Evolutionary conservation across 2,888 invertebrate species (phyloP), one percentile per base, ranked within the genome.

Genomic region (Ophion slaviceki): DNA sequence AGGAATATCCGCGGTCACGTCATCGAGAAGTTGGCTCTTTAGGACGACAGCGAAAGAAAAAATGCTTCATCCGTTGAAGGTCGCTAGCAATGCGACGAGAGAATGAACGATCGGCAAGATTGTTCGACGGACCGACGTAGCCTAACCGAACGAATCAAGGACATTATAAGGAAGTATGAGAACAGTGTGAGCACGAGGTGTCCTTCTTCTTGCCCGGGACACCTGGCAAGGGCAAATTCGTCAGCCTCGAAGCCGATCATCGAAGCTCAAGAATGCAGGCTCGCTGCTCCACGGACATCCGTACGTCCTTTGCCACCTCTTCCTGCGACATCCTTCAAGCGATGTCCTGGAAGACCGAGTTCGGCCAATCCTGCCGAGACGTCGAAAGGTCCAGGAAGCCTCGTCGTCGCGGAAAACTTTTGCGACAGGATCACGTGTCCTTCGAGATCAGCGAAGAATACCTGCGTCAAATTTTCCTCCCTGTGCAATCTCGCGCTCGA

Each of bases 81-180:
- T 32, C 64, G 28, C 62, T 70, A 67, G 82, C 40, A 67, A 47
- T 8, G 68, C 28, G 77, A 83, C 67, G 70, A 72, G 74, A 78
- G 81, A 80, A 77, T 82, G 88, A 86, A 75, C 70, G 66, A 84
- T 80, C 64, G 62, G 28, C 84, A 81, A 82, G 81, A 86, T 78
- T 88, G 86, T 79, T 64, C 85, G 76, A 77, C 68, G 28, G 61
- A 86, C 67, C 88, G 84, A 81, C 88, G 83, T 61, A 88, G 86
- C 81, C 87, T 92, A 71, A 87, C 89, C 78, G 91, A 93, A 80
- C 90, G 91, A 81, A 92, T 93, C 89, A 90, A 91, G 78, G 89
- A 88, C 79, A 91, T 92, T 83, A 91, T 93, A 88, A 89, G 88
- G 10, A 89, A 87, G 87, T 92, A 92, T 89, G 89, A 90, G 76